Conservation (phyloP, 1,140 invertebrate genomes). For the Sinonovacula constricta region DNA sequence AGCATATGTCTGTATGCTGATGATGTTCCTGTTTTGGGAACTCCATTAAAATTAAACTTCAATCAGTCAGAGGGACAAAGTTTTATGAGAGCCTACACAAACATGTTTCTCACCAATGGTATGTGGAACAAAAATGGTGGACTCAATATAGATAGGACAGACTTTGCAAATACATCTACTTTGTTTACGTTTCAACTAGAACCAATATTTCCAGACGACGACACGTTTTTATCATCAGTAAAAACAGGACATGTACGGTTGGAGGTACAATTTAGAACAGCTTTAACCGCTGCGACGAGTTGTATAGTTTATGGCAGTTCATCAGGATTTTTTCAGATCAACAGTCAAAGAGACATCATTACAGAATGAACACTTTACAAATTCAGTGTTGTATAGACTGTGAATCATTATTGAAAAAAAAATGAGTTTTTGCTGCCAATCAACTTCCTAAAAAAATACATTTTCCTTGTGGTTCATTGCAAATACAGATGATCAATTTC, state of each 20-base stretch:
- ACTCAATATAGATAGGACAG: conserved; percentile 28
- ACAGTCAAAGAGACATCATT: conserved; percentile 37
- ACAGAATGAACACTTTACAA: conserved; percentile 31
- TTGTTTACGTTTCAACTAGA: conserved; percentile 35
- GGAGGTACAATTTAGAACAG: too few species aligned
- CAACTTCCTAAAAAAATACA: neutral
- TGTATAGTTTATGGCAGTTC: conserved; percentile 21
- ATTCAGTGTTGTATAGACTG: too few species aligned
- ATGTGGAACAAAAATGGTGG: conserved; percentile 19
- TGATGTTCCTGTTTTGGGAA: conserved; percentile 12
- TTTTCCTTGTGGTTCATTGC: conserved; percentile 17
- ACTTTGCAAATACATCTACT: conserved; percentile 37
- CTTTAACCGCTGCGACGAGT: too few species aligned
- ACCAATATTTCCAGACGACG: conserved; percentile 14
- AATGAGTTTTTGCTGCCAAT: conserved; percentile 32
- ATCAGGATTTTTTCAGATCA: too few species aligned
- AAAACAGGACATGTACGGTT: conserved; percentile 31
- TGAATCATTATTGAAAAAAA: neutral
- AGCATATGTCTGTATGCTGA: conserved; percentile 30
- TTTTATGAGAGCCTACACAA: conserved; percentile 36
- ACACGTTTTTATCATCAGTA: conserved; percentile 9
- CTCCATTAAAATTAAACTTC: conserved; percentile 40
- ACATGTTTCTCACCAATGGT: conserved; percentile 23
- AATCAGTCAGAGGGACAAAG: conserved; percentile 23
- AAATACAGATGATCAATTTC: too few species aligned